These are phyloP conservation scores for Bufotes viridis DNA, from an alignment of 2,797 vertebrate species.

Conservation along the genomic window DNA sequence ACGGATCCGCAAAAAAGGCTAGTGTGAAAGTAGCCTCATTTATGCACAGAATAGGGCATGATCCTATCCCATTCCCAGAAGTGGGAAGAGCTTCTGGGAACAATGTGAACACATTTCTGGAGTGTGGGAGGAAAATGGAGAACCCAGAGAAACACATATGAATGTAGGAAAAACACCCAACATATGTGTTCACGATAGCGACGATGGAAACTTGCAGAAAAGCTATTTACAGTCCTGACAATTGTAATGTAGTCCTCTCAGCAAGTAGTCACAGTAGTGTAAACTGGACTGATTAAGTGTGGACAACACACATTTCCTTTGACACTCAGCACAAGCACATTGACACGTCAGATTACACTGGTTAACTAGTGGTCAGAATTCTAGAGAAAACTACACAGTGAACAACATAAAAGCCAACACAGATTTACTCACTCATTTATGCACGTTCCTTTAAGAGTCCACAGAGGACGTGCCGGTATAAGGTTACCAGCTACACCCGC, in stretches of 20 bases:
- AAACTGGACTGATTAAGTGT: background rate
- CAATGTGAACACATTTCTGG: background rate
- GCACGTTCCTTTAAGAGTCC: conserved; percentile 16
- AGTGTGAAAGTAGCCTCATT: no score
- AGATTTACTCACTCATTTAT: conserved; percentile 24
- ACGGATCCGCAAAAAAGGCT: no score
- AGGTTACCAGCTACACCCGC: background rate
- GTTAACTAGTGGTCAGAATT: background rate
- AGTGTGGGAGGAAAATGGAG: background rate
- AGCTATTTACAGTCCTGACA: background rate
- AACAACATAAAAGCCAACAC: background rate
- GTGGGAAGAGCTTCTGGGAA: no score
- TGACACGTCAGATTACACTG: background rate
- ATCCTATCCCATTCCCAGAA: no score
- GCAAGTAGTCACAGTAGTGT: background rate
- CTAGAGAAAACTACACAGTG: background rate
- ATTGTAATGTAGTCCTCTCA: background rate
- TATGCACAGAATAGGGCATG: no score
- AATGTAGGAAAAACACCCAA: background rate
- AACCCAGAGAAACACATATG: background rate
- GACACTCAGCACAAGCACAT: background rate
- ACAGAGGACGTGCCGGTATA: background rate
- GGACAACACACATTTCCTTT: background rate
- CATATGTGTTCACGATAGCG: background rate
- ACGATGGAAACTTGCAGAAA: background rate